A percentile compares a stretch with the other conserved stretches of the same genome.
Conservation (phyloP, 2,113 vertebrate species). For the Myanophis thanlyinensis region DNA sequence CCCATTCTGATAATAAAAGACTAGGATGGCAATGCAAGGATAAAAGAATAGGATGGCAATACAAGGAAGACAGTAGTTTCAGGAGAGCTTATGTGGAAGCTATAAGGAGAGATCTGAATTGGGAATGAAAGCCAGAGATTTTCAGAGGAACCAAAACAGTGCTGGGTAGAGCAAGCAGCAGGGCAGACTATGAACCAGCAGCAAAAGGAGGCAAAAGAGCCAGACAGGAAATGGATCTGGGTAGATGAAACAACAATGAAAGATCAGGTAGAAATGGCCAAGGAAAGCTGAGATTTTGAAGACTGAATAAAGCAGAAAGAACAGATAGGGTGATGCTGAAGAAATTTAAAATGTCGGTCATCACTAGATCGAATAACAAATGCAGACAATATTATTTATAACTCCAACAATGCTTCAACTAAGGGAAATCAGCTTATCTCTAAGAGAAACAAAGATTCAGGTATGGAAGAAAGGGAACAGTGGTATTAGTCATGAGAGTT, state of each 20-base stretch:
- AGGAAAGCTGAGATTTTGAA: not conserved
- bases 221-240: not conserved
- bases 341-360: not conserved
- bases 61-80: not conserved
- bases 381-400: not conserved
- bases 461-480: not conserved
- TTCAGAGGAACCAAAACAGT: not conserved
- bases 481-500: not conserved
- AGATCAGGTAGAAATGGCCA: not conserved
- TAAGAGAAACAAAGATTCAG: not conserved
- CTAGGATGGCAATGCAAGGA: not conserved
- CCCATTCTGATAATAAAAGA: not conserved
- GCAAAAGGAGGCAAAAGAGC: not conserved
- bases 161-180: not conserved
- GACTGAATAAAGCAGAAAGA: not conserved
- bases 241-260: not conserved
- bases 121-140: not conserved
- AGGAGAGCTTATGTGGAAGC: not conserved
- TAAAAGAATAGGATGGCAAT: not conserved
- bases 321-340: not conserved
- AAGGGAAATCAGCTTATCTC: not conserved
- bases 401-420: not conserved
- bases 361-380: not conserved
- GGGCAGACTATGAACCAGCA: not conserved
- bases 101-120: not conserved